These are phyloP conservation scores for Manis crassicaudata DNA, from an alignment of 2,797 vertebrate species.

Conservation along the genomic window DNA sequence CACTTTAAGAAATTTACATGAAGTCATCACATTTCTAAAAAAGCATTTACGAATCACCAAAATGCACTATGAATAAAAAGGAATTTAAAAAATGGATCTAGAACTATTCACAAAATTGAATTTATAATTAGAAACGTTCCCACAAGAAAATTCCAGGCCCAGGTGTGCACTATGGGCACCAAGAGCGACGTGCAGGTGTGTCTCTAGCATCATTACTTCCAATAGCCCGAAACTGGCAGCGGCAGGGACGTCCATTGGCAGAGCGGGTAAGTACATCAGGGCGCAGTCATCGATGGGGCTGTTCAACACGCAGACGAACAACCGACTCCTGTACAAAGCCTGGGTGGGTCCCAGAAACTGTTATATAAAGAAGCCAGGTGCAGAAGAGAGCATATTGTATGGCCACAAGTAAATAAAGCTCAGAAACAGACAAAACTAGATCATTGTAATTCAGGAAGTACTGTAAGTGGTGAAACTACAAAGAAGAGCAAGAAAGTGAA, in stretches of 20 bases:
- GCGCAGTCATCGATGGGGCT: background rate
- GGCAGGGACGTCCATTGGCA: background rate
- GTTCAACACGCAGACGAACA: slow-evolving; percentile 5
- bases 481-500: slow-evolving; percentile 1
- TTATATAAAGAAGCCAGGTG: background rate
- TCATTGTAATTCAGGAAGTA: background rate
- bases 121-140: slow-evolving; percentile 33
- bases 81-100: background rate
- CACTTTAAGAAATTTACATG: background rate
- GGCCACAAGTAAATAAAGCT: background rate
- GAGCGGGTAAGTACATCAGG: background rate
- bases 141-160: slow-evolving; percentile 24
- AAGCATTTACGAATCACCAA: background rate
- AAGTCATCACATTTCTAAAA: background rate
- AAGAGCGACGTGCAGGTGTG: background rate
- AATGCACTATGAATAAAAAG: background rate
- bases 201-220: background rate
- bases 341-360: background rate
- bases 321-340: background rate
- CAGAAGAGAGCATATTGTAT: background rate
- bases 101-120: slow-evolving; percentile 5
- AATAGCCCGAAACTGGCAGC: background rate
- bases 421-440: background rate
- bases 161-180: background rate
- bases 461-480: background rate